These are phyloP conservation scores for Chelonus insularis DNA, from an alignment of 1,140 invertebrate genomes.

Conservation along the genomic window DNA sequence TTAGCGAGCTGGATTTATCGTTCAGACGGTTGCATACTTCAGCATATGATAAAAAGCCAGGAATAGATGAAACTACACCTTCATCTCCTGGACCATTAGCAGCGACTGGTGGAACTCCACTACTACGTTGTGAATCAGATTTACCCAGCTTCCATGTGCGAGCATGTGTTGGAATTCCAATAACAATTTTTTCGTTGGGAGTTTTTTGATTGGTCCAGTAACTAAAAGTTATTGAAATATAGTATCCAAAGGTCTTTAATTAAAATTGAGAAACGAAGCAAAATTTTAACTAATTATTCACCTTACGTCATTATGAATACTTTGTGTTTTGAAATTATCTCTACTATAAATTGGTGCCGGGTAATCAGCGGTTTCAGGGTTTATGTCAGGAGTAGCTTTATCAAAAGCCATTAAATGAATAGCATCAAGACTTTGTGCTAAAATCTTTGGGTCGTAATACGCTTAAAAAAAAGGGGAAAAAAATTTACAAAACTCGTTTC, in stretches of 20 bases:
- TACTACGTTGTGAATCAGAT: conserved; percentile 71
- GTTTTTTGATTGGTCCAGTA: conserved; percentile 68
- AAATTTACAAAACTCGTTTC: not conserved
- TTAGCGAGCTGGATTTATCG: conserved; percentile 66
- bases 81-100: conserved; percentile 66
- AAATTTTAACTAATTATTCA: no score
- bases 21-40: conserved; percentile 79
- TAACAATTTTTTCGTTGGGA: conserved; percentile 74
- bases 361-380: conserved; percentile 76
- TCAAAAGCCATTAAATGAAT: conserved; percentile 81
- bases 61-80: conserved; percentile 72
- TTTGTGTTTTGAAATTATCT: no score
- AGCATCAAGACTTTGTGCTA: conserved; percentile 76
- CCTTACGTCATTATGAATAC: no score
- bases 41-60: conserved; percentile 77
- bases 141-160: conserved; percentile 80
- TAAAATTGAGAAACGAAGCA: no score
- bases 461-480: no score
- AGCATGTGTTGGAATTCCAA: conserved; percentile 82
- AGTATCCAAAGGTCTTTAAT: no score
- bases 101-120: conserved; percentile 69
- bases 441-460: conserved; percentile 74
- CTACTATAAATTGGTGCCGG: conserved; percentile 71
- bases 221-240: no score
- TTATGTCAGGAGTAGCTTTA: conserved; percentile 73